Base-by-base conservation (phyloP, 2,113 vertebrate species). In the Xyliphius kryptos region DNA sequence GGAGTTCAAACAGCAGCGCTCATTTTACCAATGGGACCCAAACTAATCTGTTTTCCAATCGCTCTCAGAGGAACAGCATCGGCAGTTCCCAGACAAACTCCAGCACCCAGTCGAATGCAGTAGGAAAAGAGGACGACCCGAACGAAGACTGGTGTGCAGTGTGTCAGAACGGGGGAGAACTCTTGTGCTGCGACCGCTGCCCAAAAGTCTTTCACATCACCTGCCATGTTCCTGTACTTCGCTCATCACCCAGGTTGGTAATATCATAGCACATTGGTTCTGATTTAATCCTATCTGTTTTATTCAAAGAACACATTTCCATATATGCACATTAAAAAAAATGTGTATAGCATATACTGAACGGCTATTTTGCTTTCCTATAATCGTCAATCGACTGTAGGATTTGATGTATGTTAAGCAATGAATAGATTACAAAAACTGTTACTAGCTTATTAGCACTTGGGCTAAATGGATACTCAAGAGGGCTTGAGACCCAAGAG, bases 111-210 rank as follows among this genome's bases (percentile, higher is more conserved):
- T 50, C 56, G 53, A 54, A n/a, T 16, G 38, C 48, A 40, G 63
- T 15, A 6, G 75, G 75, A 12, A 97, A 97, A 75, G 95, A 98
- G 0, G 95, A 99, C 0, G 96, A 99, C 67, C 96, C 96, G 1
- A 99, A 99, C 53, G 96, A 99, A 77, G 96, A 98, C 81, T 99
- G 95, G 96, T 99, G 96, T 60, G 96, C 94, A 0, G 96, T 98
- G 54, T 99, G 96, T 82, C 95, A 92, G 74, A 99, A 98, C 0
- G 96, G 95, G 52, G 96, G 96, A 11, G 91, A 97, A 67, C 87
- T 99, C 3, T 77, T 99, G 9, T 98, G 96, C 78, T 99, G 96
- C 67, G 95, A 98, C 74, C 94, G 88, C 77, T 99, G 96, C 77
- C 96, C 96, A 9, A 99, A 97, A 82, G 96, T 99, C 71, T 99